A percentile compares a stretch with the other conserved stretches of the same genome.
phyloP scores from a whole-genome alignment of 2,113 vertebrate species.

The western clawed frog (Xenopus tropicalis) region DNA sequence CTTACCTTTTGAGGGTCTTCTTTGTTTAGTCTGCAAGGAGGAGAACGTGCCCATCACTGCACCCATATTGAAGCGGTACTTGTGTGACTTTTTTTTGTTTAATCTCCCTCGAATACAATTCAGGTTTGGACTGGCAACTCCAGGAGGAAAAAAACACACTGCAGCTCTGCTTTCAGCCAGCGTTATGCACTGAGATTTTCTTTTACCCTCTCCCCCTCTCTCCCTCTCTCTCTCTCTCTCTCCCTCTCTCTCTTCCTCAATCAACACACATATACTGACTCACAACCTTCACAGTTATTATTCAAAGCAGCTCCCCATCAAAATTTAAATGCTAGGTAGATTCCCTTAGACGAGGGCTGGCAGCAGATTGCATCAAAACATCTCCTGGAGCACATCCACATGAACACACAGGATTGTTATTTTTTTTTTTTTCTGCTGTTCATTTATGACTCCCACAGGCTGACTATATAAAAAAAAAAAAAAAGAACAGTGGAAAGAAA shows the following conservation, averaged over 20 bases:
- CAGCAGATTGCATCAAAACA: constrained; percentile 61
- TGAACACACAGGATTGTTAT: constrained; percentile 53
- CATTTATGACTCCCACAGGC: constrained; percentile 57
- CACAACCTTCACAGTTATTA: constrained; percentile 62
- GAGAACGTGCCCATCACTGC: constrained; percentile 95
- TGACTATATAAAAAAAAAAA: constrained; percentile 57
- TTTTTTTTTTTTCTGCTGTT: constrained; percentile 52
- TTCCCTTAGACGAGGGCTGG: constrained; percentile 56
- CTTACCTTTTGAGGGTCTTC: constrained; percentile 91
- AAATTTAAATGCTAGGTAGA: constrained; percentile 61
- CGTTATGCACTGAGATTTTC: constrained; percentile 55
- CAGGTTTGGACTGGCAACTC: constrained; percentile 48
- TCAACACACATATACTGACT: constrained; percentile 68
- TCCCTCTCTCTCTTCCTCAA: constrained; percentile 43
- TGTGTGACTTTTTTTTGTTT: constrained; percentile 48
- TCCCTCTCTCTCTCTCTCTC: neutral
- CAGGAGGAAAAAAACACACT: constrained; percentile 53
- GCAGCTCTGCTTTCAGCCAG: constrained; percentile 63
- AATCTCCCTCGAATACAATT: constrained; percentile 47
- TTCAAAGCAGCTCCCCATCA: constrained; percentile 59
- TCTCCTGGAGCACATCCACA: constrained; percentile 60
- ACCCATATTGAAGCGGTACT: constrained; percentile 78
- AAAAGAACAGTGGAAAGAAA: constrained; percentile 48
- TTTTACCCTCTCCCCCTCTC: constrained; percentile 34
- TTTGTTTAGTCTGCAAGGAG: constrained; percentile 92